Evolutionary conservation across 2,888 invertebrate genomes (phyloP), one percentile per base, ranked within the genome.

Genomic region (Spodoptera picta): DNA sequence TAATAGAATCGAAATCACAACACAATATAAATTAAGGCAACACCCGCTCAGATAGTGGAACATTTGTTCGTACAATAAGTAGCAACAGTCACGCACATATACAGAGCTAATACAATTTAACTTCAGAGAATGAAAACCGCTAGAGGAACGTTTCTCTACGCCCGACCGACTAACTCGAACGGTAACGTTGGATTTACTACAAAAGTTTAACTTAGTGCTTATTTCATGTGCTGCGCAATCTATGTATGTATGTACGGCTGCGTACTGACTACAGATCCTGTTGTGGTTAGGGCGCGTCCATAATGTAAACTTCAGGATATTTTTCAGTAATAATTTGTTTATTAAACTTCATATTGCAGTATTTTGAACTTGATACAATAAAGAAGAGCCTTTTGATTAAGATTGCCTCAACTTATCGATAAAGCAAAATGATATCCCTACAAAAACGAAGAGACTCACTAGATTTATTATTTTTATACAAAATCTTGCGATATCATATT

Each of bases 21-120:
- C 60, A 62, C 59, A 70, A 68, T 71, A 69, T 68, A 73, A 80
- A 77, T 79, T 71, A 70, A 79, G 65, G 61, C 68, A 61, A 76
- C 79, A 74, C 73, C 65, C 61, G 68, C 65, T 63, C 65, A 60
- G 67, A 72, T 69, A 74, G 60, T 48, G 60, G 46, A 73, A 68
- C 63, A 64, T 69, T 75, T 65, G 73, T 71, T 63, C 49, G 54
- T 72, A 65, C 69, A 77, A 63, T 73, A 77, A 79, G 73, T 75
- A 69, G 68, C 59, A 62, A 67, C 48, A 77, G 83, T 77, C 77
- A 77, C 78, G 75, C 80, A 83, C 76, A 70, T 79, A 70, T 79
- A 72, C 65, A 73, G 68, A 81, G 81, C 77, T 84, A 81, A 85
- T 83, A 83, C 78, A 84, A 85, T 87, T 85, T 82, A 85, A 85